Evolutionary conservation across 2,797 vertebrate genomes (phyloP), one percentile per base, ranked within the genome.

Genomic region (Gallinago stenura): DNA sequence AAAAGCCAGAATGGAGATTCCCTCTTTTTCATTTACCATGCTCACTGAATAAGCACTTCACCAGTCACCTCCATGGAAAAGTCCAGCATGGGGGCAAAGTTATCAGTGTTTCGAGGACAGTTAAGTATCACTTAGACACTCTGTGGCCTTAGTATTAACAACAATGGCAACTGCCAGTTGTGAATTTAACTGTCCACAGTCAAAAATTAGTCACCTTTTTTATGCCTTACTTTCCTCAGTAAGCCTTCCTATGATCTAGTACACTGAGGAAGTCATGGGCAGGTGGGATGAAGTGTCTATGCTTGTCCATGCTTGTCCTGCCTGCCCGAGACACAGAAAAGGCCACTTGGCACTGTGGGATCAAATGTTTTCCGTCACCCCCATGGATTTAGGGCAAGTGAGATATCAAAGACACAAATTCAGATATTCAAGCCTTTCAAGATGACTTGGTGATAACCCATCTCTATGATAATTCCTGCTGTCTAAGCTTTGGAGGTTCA

Each of bases 181-280:
- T 62, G 46, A 88, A 54, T 65, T 72, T 73, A 82, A 43, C 9
- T 77, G 56, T 10, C 26, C 11, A 66, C 21, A n/a, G n/a, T 37
- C 35, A 90, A 69, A 94, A 88, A 72, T 28, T 50, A 69, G 39
- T 51, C 48, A 66, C 19, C 15, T 80, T 79, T 92, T 65, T 66
- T 37, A 39, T 20, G 17, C 18, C 14, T 82, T 48, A 25, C 30
- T 79, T 81, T 66, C 28, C 5, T 57, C 33, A 12, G 22, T 60
- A 79, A 82, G n/a, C 10, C 39, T 56, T 93, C 10, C 24, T 72
- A 39, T 61, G 33, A 35, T 21, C 37, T 41, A 41, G 24, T 13
- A 76, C 2, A 8, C 1, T 13, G 35, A 71, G 30, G 53, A 51
- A 79, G 73, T 58, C 12, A 7, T 15, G n/a, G 35, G 18, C 33